Base-by-base conservation (phyloP, 2,113 vertebrate species). In the Neolamprologus devosi region DNA sequence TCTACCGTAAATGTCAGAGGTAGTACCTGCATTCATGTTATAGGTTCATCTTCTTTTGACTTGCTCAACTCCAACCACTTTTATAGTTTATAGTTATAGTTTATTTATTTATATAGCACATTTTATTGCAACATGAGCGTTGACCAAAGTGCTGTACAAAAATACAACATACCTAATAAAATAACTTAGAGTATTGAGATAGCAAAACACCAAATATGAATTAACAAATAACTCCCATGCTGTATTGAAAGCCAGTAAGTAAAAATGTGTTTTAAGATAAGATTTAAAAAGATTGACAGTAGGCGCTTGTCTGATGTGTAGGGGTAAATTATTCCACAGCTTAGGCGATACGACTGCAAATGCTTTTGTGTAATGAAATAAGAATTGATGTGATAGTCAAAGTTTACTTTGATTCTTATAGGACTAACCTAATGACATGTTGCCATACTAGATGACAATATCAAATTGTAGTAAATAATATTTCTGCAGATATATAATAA, bases 291-390 rank as follows among this genome's bases (percentile, higher is more conserved):
- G 2, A 60, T 6, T 60, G 55, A 58, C 55, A 58, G 14, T 4
- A 58, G 55, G 14, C 0, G 26, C 55, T 0, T 58, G 26, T 30
- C 55, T 58, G 8, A 30, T 2, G 57, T 60, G 26, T 58, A 57
- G 55, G 55, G 55, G 23, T 57, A 6, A 60, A 1, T 60, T 9
- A 60, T 60, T 60, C 57, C 57, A 30, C 26, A 60, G 26, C 26
- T 60, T 60, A 1, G 5, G 57, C 14, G 3, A 0, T 30, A 60
- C 2, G 14, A 4, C 57, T 60, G 26, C 57, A 60, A 60, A 60
- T 30, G 26, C 14, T 30, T 75, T 47, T 47, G 40, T 14, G n/a
- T 73, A 45, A 45, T 42, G n/a, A 73, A 73, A 73, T 23, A 45
- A 45, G 21, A 73, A 2, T 23, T 73, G 68, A 73, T 45, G 37